Percentiles rank a stretch among this genome's conserved stretches.
Evolutionary conservation across 2,888 invertebrate genomes (phyloP).

Genomic region (Formica aserva): DNA sequence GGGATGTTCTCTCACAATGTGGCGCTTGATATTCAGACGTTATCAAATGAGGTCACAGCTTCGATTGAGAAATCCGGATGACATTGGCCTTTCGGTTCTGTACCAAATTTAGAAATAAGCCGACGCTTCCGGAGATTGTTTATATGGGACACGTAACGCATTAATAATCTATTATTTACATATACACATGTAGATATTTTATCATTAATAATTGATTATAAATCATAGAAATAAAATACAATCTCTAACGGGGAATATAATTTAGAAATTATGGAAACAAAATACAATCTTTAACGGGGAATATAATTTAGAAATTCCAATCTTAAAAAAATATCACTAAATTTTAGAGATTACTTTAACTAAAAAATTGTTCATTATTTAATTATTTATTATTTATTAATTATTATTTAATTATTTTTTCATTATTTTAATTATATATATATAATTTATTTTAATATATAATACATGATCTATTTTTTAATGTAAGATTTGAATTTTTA

Average conservation of each 20-base stretch:
- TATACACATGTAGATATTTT: background rate
- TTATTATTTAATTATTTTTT: too few species aligned
- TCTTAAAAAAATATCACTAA: background rate
- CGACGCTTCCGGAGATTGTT: slow-evolving; percentile 48
- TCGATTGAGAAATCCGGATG: slow-evolving; percentile 68
- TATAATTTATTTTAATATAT: background rate
- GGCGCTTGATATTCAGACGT: slow-evolving; percentile 13
- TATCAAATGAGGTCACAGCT: slow-evolving; percentile 62
- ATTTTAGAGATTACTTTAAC: background rate
- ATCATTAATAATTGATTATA: background rate
- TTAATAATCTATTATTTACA: background rate
- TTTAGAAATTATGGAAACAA: background rate
- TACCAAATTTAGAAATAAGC: slow-evolving; percentile 51
- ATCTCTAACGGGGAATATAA: background rate
- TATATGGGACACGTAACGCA: background rate
- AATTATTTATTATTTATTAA: too few species aligned
- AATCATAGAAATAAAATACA: background rate
- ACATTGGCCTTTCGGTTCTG: slow-evolving; percentile 70
- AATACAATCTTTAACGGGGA: background rate
- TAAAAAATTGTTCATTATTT: too few species aligned
- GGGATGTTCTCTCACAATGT: background rate
- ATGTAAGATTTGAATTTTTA: background rate
- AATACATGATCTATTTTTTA: background rate
- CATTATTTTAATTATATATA: background rate
- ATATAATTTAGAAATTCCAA: background rate